A percentile compares a stretch with the other conserved stretches of the same genome.
phyloP scores from a whole-genome alignment of 2,888 invertebrate genomes.

The Idaea straminata region DNA sequence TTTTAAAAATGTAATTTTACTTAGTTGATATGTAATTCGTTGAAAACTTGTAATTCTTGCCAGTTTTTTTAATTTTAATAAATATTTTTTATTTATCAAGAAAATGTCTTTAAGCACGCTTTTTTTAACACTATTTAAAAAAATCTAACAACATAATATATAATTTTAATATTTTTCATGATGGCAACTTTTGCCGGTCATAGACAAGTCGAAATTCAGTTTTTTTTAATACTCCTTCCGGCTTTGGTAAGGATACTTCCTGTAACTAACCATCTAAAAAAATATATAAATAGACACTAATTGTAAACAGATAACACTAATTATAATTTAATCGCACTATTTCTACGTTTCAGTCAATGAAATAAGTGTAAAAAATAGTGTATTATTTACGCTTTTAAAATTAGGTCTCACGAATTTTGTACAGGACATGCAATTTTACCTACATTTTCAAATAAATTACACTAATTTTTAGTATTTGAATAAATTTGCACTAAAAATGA shows the following conservation, averaged over 20 bases:
- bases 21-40: neutral
- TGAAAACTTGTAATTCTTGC: neutral
- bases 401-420: neutral
- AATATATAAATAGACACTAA: neutral
- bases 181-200: neutral
- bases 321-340: neutral
- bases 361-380: neutral
- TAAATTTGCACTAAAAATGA: neutral
- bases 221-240: neutral
- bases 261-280: neutral
- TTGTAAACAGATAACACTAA: neutral
- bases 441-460: neutral
- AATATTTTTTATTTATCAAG: neutral
- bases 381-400: neutral
- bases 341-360: neutral
- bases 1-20: neutral
- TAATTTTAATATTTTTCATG: neutral
- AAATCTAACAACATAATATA: neutral
- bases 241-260: neutral
- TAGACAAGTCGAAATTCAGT: neutral
- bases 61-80: neutral
- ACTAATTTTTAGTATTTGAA: neutral
- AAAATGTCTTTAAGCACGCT: neutral
- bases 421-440: conserved; percentile 1
- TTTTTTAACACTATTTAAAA: neutral